Conservation (phyloP, 1,140 invertebrate genomes). For the Octopus bimaculoides region DNA sequence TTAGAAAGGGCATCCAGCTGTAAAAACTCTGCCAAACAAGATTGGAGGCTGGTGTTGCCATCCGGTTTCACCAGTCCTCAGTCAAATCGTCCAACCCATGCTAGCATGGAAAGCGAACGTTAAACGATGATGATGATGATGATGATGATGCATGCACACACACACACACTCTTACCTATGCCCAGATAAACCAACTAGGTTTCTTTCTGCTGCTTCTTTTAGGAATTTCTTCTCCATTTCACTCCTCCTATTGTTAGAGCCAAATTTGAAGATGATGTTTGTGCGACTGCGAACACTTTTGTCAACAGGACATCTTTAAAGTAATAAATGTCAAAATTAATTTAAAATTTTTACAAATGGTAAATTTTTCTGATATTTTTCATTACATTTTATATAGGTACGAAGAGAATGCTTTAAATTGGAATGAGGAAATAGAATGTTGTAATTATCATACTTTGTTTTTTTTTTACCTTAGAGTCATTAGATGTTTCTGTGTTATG, state of each 20-base stretch:
- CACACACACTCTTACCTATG: conserved; percentile 69
- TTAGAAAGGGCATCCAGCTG: background rate
- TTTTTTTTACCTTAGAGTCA: background rate
- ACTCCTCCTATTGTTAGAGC: conserved; percentile 63
- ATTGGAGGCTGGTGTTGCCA: no score
- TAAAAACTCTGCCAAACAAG: background rate
- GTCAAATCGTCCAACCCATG: background rate
- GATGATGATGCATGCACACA: background rate
- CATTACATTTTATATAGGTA: background rate
- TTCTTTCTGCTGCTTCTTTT: conserved; percentile 70
- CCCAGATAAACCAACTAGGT: conserved; percentile 90
- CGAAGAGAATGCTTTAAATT: background rate
- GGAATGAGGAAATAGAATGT: background rate
- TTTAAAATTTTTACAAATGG: background rate
- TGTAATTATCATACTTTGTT: background rate
- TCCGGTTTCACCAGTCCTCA: background rate
- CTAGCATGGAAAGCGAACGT: background rate
- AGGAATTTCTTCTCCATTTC: conserved; percentile 84
- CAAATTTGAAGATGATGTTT: conserved; percentile 90
- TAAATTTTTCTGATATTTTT: background rate
- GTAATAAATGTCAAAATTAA: background rate
- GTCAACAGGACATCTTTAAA: conserved; percentile 51
- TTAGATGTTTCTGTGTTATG: background rate
- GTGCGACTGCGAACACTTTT: conserved; percentile 67
- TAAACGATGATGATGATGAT: background rate